phyloP scores from a whole-genome alignment of 2,888 invertebrate genomes.

The Pachycephus smyrnensis region DNA sequence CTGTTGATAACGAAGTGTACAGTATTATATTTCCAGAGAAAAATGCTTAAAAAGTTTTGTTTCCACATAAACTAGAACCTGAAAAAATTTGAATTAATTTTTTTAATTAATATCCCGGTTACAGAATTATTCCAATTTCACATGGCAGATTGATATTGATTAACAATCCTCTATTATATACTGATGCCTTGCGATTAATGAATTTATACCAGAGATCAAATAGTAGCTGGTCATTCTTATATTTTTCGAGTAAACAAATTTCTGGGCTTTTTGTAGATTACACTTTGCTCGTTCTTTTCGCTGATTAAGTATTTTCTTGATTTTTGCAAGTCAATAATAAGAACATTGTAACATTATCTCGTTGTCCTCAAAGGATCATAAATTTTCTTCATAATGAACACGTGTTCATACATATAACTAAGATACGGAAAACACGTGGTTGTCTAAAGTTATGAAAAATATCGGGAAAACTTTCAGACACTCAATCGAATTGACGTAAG shows the following conservation, averaged over 20 bases:
- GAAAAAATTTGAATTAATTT: neutral
- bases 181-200: neutral
- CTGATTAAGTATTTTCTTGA: neutral
- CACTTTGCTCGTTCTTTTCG: neutral
- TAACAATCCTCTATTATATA: neutral
- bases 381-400: neutral
- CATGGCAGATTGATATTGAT: neutral
- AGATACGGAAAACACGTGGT: neutral
- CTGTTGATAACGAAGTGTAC: neutral
- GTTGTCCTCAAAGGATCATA: neutral
- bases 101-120: neutral
- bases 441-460: neutral
- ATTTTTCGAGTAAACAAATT: neutral
- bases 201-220: neutral
- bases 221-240: neutral
- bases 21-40: neutral
- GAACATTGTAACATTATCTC: neutral
- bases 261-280: neutral
- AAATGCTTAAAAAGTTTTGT: neutral
- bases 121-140: neutral
- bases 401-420: neutral
- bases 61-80: neutral
- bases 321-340: neutral
- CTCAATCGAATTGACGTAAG: neutral
- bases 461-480: neutral